Base-by-base conservation (phyloP, 2,888 invertebrate species). In the Aleiodes alternator region DNA sequence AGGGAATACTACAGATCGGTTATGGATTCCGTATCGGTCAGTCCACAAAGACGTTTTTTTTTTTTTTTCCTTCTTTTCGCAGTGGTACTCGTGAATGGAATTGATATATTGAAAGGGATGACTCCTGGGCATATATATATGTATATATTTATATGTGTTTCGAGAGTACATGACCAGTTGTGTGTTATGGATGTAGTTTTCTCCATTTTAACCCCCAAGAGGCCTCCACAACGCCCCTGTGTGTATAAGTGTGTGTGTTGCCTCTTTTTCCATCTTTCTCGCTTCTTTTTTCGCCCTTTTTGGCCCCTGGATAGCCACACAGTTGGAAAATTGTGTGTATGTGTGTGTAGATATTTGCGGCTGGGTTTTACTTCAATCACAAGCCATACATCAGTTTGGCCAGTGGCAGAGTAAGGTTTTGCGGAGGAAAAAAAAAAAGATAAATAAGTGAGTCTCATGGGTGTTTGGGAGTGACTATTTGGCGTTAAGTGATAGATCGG, bases 111-210 rank as follows among this genome's bases (percentile, higher is more conserved):
- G 59, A 59, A 59, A 59, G 59, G 59, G 59, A 59, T 59, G 59
- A 59, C 59, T 59, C 59, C 8, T 59, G 59, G 59, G 59, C 59
- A 57, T 56, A 16, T 11, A 16, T 9, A 59, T 34, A 59, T 55
- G 11, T 55, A 55, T 55, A 55, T 55, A 16, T 55, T 16, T 55
- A 55, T 53, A 53, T 55, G 11, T 43, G 55, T 55, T 55, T 55
- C 55, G 3, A 29, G 31, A 29, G 31, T 29, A 59, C 59, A 59
- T 31, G 59, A 9, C 31, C 59, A 34, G 59, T 59, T 59, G 59
- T 59, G 59, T 31, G 59, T 59, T 59, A 59, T 59, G 59, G 59
- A 59, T 59, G 59, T 59, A 59, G 59, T 59, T 59, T 59, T 59
- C 31, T 8, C 59, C 59, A 59, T 59, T 59, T 59, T 23, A 9